Evolutionary conservation across 2,113 vertebrate species (phyloP).

Genomic region (Pachycephala philippinensis): DNA sequence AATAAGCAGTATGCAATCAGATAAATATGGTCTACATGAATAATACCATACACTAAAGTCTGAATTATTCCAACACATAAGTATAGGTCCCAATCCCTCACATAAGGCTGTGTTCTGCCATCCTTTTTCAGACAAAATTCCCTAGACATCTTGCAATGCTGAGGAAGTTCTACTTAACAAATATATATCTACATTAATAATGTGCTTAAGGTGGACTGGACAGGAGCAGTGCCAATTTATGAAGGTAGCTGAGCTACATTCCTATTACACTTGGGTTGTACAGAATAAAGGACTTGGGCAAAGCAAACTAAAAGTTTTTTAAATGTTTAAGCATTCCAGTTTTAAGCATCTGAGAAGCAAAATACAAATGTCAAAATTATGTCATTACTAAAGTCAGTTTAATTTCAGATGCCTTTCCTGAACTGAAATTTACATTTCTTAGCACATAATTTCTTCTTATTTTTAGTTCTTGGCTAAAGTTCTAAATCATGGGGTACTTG

Average conservation of each 20-base stretch:
- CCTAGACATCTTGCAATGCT: not conserved
- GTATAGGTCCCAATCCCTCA: not conserved
- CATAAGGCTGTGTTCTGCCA: not conserved
- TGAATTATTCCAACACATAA: not conserved
- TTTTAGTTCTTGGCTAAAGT: not conserved
- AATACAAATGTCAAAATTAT: not conserved
- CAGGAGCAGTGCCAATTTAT: not conserved
- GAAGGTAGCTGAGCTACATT: not conserved
- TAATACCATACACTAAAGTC: not conserved
- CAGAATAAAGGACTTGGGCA: not conserved
- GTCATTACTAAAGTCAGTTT: not conserved
- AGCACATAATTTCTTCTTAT: not conserved
- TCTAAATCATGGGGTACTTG: not conserved
- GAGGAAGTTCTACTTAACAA: not conserved
- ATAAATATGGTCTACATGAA: not conserved
- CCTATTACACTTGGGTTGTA: not conserved
- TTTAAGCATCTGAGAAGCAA: not conserved
- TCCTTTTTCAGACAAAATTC: not conserved
- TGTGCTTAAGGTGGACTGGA: not conserved
- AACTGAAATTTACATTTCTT: not conserved
- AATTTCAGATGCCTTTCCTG: not conserved
- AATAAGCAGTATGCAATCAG: not conserved
- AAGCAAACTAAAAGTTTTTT: accelerated
- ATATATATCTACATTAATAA: not conserved
- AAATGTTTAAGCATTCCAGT: not conserved